Evolutionary conservation across 2,888 invertebrate species (phyloP).

Genomic region (Acleris laterana): DNA sequence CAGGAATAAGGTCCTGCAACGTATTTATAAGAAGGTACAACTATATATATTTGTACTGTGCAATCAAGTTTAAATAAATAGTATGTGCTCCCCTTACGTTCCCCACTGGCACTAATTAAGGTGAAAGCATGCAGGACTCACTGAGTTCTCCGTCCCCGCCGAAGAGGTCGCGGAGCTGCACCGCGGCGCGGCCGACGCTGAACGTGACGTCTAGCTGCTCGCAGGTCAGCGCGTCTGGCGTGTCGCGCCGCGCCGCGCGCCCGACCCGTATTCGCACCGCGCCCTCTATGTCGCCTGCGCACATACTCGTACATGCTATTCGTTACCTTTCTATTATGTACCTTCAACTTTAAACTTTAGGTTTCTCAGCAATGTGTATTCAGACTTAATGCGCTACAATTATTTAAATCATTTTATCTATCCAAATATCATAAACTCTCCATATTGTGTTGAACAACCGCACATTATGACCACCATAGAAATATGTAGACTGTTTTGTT

Average conservation of each 20-base stretch:
- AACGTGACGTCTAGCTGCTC: slow-evolving; percentile 87
- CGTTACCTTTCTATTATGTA: slow-evolving; percentile 31
- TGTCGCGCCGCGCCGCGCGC: slow-evolving; percentile 72
- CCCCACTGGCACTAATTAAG: neutral
- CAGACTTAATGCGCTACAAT: no score
- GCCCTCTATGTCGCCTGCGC: slow-evolving; percentile 87
- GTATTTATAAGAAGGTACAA: no score
- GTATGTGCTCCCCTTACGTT: neutral
- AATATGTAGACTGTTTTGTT: no score
- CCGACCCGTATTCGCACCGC: slow-evolving; percentile 85
- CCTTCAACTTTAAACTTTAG: neutral
- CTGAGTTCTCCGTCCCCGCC: slow-evolving; percentile 88
- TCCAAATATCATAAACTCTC: no score
- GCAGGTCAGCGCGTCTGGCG: slow-evolving; percentile 84
- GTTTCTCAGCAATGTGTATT: no score
- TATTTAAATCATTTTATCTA: no score
- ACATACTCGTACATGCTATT: slow-evolving; percentile 37
- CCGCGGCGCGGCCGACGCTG: slow-evolving; percentile 85
- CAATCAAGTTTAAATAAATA: no score
- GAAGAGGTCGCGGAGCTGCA: slow-evolving; percentile 89
- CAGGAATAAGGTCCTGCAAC: no score
- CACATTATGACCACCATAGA: no score
- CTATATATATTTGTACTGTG: no score
- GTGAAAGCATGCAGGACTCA: slow-evolving; percentile 49
- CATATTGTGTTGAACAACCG: no score